Conservation (phyloP, 23 tunicate species). For the Halocynthia aurantium region DNA sequence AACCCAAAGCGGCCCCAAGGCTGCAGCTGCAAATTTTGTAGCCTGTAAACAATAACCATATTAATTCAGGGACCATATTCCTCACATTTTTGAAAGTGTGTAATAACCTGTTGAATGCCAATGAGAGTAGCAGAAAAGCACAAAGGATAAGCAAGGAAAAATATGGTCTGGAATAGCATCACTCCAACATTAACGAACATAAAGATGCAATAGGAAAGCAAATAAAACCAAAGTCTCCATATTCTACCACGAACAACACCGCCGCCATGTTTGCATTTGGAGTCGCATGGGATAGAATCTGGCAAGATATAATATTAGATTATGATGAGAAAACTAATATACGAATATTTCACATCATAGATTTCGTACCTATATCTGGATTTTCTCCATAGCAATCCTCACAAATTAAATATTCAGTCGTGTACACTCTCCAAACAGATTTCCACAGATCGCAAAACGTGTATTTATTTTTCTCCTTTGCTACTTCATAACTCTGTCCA, state of each 20-base stretch:
- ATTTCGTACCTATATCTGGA: slow-evolving; percentile 2
- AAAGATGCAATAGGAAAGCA: slow-evolving; percentile 35
- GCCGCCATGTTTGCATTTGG: slow-evolving; percentile 54
- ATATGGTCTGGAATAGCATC: slow-evolving; percentile 42
- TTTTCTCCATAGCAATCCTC: slow-evolving; percentile 34
- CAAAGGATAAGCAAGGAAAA: slow-evolving; percentile 59
- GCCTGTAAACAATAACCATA: slow-evolving; percentile 31
- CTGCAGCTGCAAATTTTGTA: slow-evolving; percentile 27
- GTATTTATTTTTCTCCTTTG: slow-evolving; percentile 8
- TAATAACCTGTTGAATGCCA: slow-evolving; percentile 57
- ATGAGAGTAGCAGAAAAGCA: slow-evolving; percentile 61
- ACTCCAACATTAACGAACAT: slow-evolving; percentile 40
- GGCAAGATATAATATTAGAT: no score
- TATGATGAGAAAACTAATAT: neutral
- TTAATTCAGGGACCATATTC: neutral
- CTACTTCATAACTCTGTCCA: neutral
- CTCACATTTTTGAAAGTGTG: neutral
- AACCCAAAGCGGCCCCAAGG: slow-evolving; percentile 39
- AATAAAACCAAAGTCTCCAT: slow-evolving; percentile 75
- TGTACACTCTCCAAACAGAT: slow-evolving; percentile 59
- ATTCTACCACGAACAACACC: slow-evolving; percentile 50
- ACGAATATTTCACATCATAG: neutral
- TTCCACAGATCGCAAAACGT: slow-evolving; percentile 28
- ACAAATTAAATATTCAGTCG: slow-evolving; percentile 53
- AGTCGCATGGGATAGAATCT: no score